Evolutionary conservation across 2,888 invertebrate genomes (phyloP), one percentile per base, ranked within the genome.

Genomic region (Tiliacea citrago): DNA sequence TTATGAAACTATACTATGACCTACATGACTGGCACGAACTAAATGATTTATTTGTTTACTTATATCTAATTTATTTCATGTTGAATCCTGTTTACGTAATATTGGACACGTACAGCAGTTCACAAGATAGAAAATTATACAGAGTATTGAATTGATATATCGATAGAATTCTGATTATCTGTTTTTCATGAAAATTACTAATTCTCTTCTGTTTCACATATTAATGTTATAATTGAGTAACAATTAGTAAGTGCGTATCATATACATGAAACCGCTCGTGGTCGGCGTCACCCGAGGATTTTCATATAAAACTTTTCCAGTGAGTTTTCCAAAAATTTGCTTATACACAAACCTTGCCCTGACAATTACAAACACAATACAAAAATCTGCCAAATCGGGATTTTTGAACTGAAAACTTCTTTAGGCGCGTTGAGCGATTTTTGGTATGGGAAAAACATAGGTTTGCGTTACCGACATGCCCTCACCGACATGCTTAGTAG

Each of bases 1-100:
- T 78, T 57, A 69, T 68, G 29, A 83, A 83, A 73, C 68, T n/a
- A 47, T 60, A 71, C 7, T 65, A 29, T 53, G 81, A 63, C 58
- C 81, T 81, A 68, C 13, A 73, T 83, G 12, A 60, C 51, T 68
- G 39, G 39, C 55, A 57, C 18, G 35, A 53, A 62, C 21, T 53
- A 35, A 21, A 68, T 65, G 13, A 68, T 68, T 68, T 47, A 73
- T 78, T 61, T 72, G 49, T 60, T 77, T 68, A 29, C 63, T 55
- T 45, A 39, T 6, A 51, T 60, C 10, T 21, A 60, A 69, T 73
- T 70, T 67, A 65, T 68, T 70, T 51, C 49, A 66, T 57, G 10
- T 47, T 61, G n/a, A 53, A 78, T 78, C 62, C 67, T 71, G 68
- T 80, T 69, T 81, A 58, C 57, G 57, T 55, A 21, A 66, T 70